phyloP scores from a whole-genome alignment of 1,140 invertebrate species.

The Brachionus paranguensis region DNA sequence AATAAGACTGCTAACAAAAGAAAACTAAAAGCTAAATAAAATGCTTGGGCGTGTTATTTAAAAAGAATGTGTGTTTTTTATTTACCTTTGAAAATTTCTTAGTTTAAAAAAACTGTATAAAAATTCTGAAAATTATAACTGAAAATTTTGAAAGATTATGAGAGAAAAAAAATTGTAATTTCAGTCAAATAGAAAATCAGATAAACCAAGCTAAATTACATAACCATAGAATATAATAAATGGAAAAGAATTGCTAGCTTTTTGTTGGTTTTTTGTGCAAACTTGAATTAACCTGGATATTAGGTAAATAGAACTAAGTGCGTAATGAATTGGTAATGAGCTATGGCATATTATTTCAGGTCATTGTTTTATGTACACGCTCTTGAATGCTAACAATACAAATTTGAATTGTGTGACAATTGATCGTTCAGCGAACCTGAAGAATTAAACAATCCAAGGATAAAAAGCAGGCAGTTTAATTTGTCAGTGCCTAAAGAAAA shows the following conservation, averaged over 20 bases:
- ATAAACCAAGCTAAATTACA: constrained; percentile 12
- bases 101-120: neutral
- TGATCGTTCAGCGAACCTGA: neutral
- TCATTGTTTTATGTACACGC: neutral
- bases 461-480: neutral
- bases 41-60: neutral
- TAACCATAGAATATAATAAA: neutral
- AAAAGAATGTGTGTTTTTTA: neutral
- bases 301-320: neutral
- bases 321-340: neutral
- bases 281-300: constrained; percentile 8
- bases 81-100: neutral
- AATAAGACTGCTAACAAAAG: neutral
- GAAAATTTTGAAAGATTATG: neutral
- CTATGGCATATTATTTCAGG: neutral
- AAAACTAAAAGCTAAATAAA: neutral
- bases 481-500: neutral
- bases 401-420: neutral
- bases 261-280: neutral
- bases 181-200: neutral
- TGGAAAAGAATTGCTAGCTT: neutral
- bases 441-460: neutral
- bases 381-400: neutral
- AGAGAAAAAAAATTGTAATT: neutral
- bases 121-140: neutral